These are phyloP conservation scores for Chelonus formosanus DNA, from an alignment of 2,888 invertebrate genomes.

Conservation along the genomic window DNA sequence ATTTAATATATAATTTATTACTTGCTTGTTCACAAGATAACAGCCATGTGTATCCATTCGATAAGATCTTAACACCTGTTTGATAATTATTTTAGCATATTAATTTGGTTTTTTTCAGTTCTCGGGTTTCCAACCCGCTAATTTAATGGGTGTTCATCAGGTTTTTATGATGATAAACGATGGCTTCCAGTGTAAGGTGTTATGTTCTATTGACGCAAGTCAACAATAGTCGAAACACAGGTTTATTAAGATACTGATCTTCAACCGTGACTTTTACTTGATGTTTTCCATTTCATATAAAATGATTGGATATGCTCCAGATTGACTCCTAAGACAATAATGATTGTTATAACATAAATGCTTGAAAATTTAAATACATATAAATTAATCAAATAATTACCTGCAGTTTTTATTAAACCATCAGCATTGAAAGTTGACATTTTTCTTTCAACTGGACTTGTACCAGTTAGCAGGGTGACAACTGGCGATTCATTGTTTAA, in stretches of 20 bases:
- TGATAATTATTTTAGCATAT: no score
- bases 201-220: constrained; percentile 7
- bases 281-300: constrained; percentile 85
- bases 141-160: constrained; percentile 7
- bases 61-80: no score
- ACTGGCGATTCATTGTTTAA: constrained; percentile 67
- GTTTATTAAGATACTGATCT: constrained; percentile 35
- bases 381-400: constrained; percentile 49
- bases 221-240: constrained; percentile 25
- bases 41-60: no score
- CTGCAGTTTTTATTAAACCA: constrained; percentile 80
- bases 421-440: constrained; percentile 74
- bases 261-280: constrained; percentile 74
- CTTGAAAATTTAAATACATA: no score
- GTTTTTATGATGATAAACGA: constrained; percentile 1
- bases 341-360: no score
- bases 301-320: constrained; percentile 85
- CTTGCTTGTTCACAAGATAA: no score
- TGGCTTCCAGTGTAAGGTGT: background rate
- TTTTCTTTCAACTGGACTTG: constrained; percentile 67
- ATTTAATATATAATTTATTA: no score
- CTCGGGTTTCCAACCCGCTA: constrained; percentile 36
- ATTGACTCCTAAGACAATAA: constrained; percentile 72
- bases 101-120: constrained; percentile 2
- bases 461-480: constrained; percentile 82